A percentile compares a stretch with the other conserved stretches of the same genome.
Conservation (phyloP, 1,140 invertebrate genomes). For the Pollicipes pollicipes region DNA sequence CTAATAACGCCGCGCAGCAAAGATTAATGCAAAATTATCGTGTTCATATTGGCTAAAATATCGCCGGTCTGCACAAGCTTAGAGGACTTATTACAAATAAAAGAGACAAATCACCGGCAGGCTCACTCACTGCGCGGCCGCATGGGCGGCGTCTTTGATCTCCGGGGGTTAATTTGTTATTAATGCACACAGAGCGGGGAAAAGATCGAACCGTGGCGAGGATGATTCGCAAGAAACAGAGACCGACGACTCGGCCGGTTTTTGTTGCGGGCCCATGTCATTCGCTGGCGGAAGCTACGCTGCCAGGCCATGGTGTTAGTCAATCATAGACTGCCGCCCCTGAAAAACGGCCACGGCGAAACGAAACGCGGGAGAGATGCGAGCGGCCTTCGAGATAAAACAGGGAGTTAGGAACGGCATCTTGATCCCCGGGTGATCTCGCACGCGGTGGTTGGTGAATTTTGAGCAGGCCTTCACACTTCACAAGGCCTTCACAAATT, state of each 20-base stretch:
- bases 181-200: neutral
- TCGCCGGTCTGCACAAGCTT: neutral
- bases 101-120: neutral
- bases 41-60: constrained; percentile 1
- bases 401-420: no score
- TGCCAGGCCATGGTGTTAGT: neutral
- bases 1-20: neutral
- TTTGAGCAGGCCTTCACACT: no score
- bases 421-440: no score
- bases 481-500: no score
- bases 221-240: neutral
- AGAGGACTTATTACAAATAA: neutral
- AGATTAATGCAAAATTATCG: neutral
- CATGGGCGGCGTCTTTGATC: neutral
- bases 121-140: neutral
- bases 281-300: neutral
- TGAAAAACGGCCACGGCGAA: neutral
- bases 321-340: neutral
- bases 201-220: neutral
- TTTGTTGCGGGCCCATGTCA: neutral
- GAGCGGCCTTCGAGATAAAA: neutral
- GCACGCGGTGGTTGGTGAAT: no score
- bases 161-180: neutral
- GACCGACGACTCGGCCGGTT: neutral
- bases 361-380: neutral